Evolutionary conservation across 2,113 vertebrate species (phyloP), one percentile per base, ranked within the genome.

Genomic region (Agapornis roseicollis): DNA sequence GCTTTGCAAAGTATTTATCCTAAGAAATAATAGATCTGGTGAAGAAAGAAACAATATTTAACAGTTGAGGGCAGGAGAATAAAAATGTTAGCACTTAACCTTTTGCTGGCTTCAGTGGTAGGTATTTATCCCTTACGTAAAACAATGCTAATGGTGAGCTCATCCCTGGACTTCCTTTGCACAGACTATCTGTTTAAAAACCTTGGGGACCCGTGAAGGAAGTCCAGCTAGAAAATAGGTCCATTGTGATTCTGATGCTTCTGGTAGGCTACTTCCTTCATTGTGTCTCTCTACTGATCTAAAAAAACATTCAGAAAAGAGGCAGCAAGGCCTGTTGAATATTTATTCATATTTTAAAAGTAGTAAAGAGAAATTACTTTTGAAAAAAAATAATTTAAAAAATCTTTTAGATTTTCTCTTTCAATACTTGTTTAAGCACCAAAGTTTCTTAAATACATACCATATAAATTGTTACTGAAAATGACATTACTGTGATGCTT

Each of bases 81-180:
- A 87, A 89, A 96, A 70, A 79, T 46, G 11, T 58, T 91, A 93
- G 24, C 47, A 44, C 47, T 71, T 78, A 35, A 56, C 64, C 46
- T 89, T 91, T 80, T 65, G 28, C 77, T 92, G 84, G 44, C 63
- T 87, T 69, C n/a, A 78, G 46, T 49, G 72, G 60, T n/a, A 80
- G 81, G 60, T 87, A 79, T 95, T 96, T 97, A 78, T 92, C 77
- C 60, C 78, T 82, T 64, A 65, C 29, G 52, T 85, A 63, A 89
- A 96, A 97, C 92, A 95, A 49, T 95, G 79, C 78, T 89, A 58
- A 46, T 68, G 61, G 39, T 96, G 95, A 97, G 88, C 73, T 97
- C 93, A 94, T 93, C 85, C 65, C 81, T 96, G 93, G 53, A 95
- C 85, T 97, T 97, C 93, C 95, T 96, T 65, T 96, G 53, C 65